Evolutionary conservation across 2,888 invertebrate genomes (phyloP), one percentile per base, ranked within the genome.

Genomic region (Monochamus alternatus): DNA sequence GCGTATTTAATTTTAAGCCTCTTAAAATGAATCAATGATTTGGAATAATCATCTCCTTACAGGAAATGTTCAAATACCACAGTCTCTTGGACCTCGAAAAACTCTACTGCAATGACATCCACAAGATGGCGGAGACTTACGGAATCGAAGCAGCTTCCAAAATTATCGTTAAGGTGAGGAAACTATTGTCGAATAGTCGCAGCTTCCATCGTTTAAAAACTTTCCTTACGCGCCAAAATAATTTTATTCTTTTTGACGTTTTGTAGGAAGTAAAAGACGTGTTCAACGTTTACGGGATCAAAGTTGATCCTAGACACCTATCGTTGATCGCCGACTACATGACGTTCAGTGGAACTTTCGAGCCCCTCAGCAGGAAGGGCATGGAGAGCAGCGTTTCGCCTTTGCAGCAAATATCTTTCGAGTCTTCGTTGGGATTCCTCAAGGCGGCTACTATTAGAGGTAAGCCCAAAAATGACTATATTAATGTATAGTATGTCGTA

Each of bases 371-470:
- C 87, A 91, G 99, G 32, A 93, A 92, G 83, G 97, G 98, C 8
- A 97, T 99, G 93, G 95, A 95, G 82, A 92, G 93, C 66, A 95
- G 95, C n/a, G 92, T 97, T 0, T 99, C 99, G 0, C 97, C 98
- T 0, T 89, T 99, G 22, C 99, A 99, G 88, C 98, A 98, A 89
- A 99, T 99, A 96, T 97, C 97, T 0, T 99, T 98, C 87, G 99
- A 99, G 88, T 96, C 98, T 0, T 95, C 97, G 3, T 90, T 97
- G 77, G 92, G 92, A 81, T 98, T 98, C 87, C 90, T 99, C 79
- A 94, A 93, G 83, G 93, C 93, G 73, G 95, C 97, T 0, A 93
- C 95, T 0, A 88, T 94, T 4, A 89, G 90, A 85, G 93, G 94
- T 91, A 87, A 73, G 60, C 64, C 8, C 64, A 73, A 10, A 22